Evolutionary conservation across 2,113 vertebrate species (phyloP), one percentile per base, ranked within the genome.

Genomic region (Pachypanchax playfairii): DNA sequence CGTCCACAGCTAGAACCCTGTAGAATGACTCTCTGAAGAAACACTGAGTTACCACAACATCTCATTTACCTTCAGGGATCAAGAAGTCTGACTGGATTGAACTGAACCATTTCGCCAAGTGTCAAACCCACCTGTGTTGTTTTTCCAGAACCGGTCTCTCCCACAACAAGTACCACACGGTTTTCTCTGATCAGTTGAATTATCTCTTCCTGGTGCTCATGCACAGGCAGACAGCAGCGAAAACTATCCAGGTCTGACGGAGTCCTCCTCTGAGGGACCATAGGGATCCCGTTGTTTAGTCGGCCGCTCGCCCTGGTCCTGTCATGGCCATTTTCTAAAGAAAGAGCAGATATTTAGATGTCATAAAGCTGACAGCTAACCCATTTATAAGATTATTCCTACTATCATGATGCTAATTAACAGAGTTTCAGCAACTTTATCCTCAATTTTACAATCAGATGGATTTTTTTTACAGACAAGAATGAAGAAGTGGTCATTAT

Each of bases 121-220:
- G 9, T 33, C 1, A 22, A 2, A 62, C 67, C 10, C 82, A 99
- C 96, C 93, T 99, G 97, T 26, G 97, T 99, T 25, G 97, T 98
- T 90, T 99, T 98, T 73, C 97, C 97, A 44, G 95, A 99, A 69
- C 97, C 97, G 1, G 96, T 96, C 85, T 98, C 97, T 74, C 97
- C 97, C 57, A 98, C 68, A 75, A 99, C 88, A 67, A 99, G 89
- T 80, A 97, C 89, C 62, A 98, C 91, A 73, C 90, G 92, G 87
- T 95, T 92, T 11, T 94, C 93, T 75, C 93, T 92, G 80, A 99
- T 93, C 67, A 94, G 92, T 61, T 91, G 81, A 56, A 97, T 56
- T 47, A 98, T 96, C 90, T 98, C 94, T 38, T 94, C 92, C 81
- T 92, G 92, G 22, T 92, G 93, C 44, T 95, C 92, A 74, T 88